These are phyloP conservation scores for Calephelis perditalis DNA, from an alignment of 2,888 invertebrate species.

Conservation along the genomic window DNA sequence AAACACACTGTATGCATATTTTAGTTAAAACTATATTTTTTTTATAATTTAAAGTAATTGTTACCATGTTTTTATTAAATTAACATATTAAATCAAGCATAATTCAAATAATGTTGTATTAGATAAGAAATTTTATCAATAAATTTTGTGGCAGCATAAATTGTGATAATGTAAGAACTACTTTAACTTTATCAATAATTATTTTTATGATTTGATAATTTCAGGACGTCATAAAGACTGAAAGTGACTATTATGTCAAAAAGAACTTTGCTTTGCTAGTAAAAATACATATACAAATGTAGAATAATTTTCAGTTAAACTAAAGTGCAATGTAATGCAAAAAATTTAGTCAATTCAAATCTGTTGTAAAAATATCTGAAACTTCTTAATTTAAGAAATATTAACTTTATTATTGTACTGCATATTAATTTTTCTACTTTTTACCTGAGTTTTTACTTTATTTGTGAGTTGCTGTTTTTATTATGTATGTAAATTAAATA, in stretches of 20 bases:
- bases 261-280: neutral
- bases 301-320: too few species aligned
- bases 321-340: too few species aligned
- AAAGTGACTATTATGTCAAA: neutral
- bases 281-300: too few species aligned
- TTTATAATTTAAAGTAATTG: neutral
- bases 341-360: too few species aligned
- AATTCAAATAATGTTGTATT: neutral
- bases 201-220: neutral
- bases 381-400: too few species aligned
- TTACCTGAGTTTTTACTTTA: too few species aligned
- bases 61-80: neutral
- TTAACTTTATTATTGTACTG: too few species aligned
- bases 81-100: neutral
- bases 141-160: neutral
- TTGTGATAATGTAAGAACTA: neutral
- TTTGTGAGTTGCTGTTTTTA: too few species aligned
- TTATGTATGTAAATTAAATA: too few species aligned
- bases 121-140: constrained; percentile 1
- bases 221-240: too few species aligned
- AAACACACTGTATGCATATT: constrained; percentile 5
- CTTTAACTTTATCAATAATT: neutral
- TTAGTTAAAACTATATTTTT: neutral
- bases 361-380: too few species aligned
- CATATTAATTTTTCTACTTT: too few species aligned